Conservation (phyloP, 2,797 vertebrate genomes). For the Rhynchotus rufescens region DNA sequence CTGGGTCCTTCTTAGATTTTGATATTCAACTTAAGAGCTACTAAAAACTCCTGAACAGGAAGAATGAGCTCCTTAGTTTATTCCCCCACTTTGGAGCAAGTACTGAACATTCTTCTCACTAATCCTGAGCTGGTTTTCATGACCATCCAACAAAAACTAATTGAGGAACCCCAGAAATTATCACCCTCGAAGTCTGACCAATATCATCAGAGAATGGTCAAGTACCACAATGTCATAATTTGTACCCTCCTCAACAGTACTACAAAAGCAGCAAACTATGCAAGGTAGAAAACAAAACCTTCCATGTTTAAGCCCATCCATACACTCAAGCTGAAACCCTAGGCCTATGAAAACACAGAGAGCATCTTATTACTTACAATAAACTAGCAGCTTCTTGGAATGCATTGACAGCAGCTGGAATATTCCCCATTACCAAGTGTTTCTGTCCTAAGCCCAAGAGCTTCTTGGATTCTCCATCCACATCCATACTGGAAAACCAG, state of each 20-base stretch:
- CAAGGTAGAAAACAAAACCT: fast-evolving
- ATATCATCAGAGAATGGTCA: not conserved
- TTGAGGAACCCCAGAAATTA: not conserved
- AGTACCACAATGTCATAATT: not conserved
- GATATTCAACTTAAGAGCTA: not conserved
- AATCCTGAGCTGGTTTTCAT: not conserved
- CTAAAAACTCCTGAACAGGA: not conserved
- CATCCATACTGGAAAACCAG: constrained; percentile 79
- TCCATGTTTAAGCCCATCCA: not conserved
- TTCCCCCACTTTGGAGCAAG: not conserved
- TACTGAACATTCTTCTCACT: not conserved
- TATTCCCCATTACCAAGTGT: constrained; percentile 95
- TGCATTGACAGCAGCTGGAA: constrained; percentile 91
- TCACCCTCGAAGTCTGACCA: not conserved
- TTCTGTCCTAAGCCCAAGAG: constrained; percentile 92
- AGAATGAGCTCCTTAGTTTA: not conserved
- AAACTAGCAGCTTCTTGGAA: constrained; percentile 96
- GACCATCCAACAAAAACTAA: not conserved
- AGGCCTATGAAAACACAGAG: not conserved
- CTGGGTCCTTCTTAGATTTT: not conserved
- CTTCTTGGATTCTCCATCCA: constrained; percentile 93
- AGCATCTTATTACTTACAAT: constrained; percentile 87
- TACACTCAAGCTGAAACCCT: not conserved
- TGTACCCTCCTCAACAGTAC: fast-evolving
- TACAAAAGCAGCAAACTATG: fast-evolving